These are phyloP conservation scores for Anguilla marmorata DNA, from an alignment of 2,797 vertebrate species.

Conservation along the genomic window DNA sequence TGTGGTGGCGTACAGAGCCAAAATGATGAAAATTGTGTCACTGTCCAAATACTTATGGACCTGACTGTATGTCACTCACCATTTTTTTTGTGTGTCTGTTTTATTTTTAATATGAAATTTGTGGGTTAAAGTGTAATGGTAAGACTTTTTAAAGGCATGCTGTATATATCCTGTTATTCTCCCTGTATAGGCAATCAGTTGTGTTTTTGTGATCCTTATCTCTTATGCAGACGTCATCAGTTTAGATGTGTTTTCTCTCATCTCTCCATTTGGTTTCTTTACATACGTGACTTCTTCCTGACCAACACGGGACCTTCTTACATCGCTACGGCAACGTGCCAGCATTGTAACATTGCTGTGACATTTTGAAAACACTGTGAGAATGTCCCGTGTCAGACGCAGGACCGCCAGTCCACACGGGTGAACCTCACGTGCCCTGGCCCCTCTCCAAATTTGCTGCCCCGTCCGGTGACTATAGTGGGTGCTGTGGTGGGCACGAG, in stretches of 20 bases:
- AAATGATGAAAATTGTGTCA: too few relatives aligned
- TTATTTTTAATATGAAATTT: slow-evolving; percentile 18
- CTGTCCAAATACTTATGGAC: too few relatives aligned
- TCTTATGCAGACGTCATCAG: background rate
- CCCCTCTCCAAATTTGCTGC: background rate
- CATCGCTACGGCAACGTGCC: too few relatives aligned
- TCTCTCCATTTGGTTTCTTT: background rate
- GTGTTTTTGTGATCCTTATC: background rate
- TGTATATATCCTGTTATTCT: background rate
- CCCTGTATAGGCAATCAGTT: background rate
- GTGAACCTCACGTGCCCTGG: background rate
- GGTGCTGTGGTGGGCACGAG: background rate
- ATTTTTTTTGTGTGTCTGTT: slow-evolving; percentile 1
- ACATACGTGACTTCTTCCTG: background rate
- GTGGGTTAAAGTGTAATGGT: slow-evolving; percentile 6
- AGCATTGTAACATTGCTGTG: background rate
- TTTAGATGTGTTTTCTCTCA: background rate
- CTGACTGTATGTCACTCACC: slow-evolving; percentile 14
- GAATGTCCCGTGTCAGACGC: background rate
- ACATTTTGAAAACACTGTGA: background rate
- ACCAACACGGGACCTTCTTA: background rate
- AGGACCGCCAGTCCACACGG: background rate
- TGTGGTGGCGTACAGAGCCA: too few relatives aligned
- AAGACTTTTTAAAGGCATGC: slow-evolving; percentile 17
- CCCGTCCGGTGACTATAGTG: background rate